Evolutionary conservation across 2,797 vertebrate genomes (phyloP), one percentile per base, ranked within the genome.

Genomic region (Brachyrhaphis roseni): DNA sequence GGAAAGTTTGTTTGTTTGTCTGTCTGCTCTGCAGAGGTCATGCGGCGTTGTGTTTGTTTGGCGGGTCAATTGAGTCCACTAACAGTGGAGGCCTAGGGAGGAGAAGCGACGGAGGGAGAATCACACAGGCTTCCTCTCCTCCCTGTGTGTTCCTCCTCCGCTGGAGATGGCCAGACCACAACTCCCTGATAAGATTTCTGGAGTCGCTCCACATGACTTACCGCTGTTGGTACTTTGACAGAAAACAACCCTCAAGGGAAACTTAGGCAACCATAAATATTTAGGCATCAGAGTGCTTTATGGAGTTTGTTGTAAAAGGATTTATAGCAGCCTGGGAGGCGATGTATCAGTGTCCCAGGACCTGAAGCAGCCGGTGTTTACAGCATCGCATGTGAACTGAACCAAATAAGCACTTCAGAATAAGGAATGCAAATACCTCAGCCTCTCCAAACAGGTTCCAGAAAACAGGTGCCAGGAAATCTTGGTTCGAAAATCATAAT

Each of bases 221-320:
- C 86, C 86, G 87, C 86, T 86, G 89, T 86, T 84, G 92, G 91
- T 89, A 85, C 91, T 92, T 91, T 92, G 94, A 95, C 93, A 94
- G 91, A 94, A 93, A 95, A 94, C 94, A 95, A 94, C 88, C 92
- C 94, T 94, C 89, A 78, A 91, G 93, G 93, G 94, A 93, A 95
- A 93, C 92, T 90, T 91, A 95, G 92, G 92, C 91, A 94, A 94
- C 93, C 93, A 95, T 95, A 96, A 96, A 96, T 96, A 96, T 96
- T 96, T 96, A 95, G 94, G 92, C 91, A 94, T 93, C 92, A 88
- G 94, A 95, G 94, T 95, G 94, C 93, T 96, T 95, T 95, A 95
- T 95, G 90, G 94, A 95, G 94, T 95, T 95, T 95, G 94, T 96
- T 95, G 93, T 95, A 94, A 96, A 95, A 94, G 92, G 95, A 95